These are phyloP conservation scores for Eupelmus urozonus DNA, from an alignment of 2,888 invertebrate genomes.

Conservation along the genomic window DNA sequence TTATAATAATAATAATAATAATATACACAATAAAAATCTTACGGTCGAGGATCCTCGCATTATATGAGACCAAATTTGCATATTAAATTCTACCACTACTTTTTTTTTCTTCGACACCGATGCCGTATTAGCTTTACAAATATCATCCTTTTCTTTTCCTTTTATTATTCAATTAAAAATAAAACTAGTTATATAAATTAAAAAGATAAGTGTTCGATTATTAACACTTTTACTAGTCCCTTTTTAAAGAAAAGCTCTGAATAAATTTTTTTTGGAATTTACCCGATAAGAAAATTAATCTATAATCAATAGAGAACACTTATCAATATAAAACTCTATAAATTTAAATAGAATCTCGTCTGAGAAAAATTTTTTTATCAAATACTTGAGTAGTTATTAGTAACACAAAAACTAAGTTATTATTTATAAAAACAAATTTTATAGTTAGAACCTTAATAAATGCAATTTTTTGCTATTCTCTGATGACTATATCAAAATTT, in stretches of 20 bases:
- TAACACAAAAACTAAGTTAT: too few relatives aligned
- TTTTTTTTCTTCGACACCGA: slow-evolving; percentile 12
- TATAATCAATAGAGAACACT: too few relatives aligned
- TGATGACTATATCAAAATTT: slow-evolving; percentile 17
- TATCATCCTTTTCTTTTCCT: neutral
- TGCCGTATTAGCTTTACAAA: slow-evolving; percentile 12
- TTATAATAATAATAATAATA: slow-evolving; percentile 31
- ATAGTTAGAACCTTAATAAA: too few relatives aligned
- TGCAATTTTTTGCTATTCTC: neutral
- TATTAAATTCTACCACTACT: slow-evolving; percentile 6
- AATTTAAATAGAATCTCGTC: neutral
- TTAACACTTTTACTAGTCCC: slow-evolving; percentile 16
- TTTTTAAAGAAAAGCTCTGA: neutral
- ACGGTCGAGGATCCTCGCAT: slow-evolving; percentile 28
- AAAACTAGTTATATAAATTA: slow-evolving; percentile 37
- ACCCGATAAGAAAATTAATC: slow-evolving; percentile 11
- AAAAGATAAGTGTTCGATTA: slow-evolving; percentile 19
- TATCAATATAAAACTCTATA: too few relatives aligned
- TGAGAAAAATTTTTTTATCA: neutral
- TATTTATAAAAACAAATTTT: too few relatives aligned
- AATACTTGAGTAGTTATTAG: too few relatives aligned
- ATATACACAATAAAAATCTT: slow-evolving; percentile 56
- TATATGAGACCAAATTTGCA: slow-evolving; percentile 47
- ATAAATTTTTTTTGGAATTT: slow-evolving; percentile 13
- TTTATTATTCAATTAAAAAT: slow-evolving; percentile 24